phyloP scores from a whole-genome alignment of 1,140 invertebrate genomes.

The Drosophila biarmipes region DNA sequence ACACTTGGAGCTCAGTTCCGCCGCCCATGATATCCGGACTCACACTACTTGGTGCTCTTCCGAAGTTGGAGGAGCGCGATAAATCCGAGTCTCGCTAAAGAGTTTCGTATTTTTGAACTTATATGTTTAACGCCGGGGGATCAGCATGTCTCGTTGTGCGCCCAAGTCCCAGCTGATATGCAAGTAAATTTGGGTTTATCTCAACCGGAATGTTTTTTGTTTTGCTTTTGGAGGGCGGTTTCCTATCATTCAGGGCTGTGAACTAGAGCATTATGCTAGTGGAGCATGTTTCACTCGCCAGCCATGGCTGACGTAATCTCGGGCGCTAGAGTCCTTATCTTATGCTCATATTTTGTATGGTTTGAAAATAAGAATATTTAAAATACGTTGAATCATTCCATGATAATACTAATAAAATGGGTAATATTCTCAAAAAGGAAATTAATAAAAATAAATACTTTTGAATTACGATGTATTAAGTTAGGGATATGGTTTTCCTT shows the following conservation, averaged over 20 bases:
- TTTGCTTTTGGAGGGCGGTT: slow-evolving; percentile 8
- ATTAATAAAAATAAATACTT: too few relatives aligned
- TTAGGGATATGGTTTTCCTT: too few relatives aligned
- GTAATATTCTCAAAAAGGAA: too few relatives aligned
- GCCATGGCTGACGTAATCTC: neutral
- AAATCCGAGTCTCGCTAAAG: slow-evolving; percentile 5
- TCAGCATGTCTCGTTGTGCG: slow-evolving; percentile 9
- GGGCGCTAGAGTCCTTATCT: neutral
- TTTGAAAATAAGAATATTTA: too few relatives aligned
- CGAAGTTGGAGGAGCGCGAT: slow-evolving; percentile 20
- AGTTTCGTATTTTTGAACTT: slow-evolving; percentile 11
- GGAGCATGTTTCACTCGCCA: slow-evolving; percentile 9
- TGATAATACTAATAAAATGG: too few relatives aligned
- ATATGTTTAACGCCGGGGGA: slow-evolving; percentile 19
- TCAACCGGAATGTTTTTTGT: neutral
- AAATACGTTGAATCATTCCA: too few relatives aligned
- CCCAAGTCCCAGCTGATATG: slow-evolving; percentile 5
- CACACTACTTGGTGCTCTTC: slow-evolving; percentile 13
- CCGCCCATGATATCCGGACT: slow-evolving; percentile 30
- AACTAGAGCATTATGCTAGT: slow-evolving; percentile 44
- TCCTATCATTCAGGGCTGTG: slow-evolving; percentile 8
- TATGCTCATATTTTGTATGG: neutral
- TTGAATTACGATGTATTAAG: too few relatives aligned
- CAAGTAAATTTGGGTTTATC: slow-evolving; percentile 12
- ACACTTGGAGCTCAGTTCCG: slow-evolving; percentile 22